Percentiles rank a stretch among this genome's conserved stretches.
These are phyloP conservation scores for Ceratosolen solmsi DNA, from an alignment of 1,140 invertebrate genomes.

Conservation along the genomic window DNA sequence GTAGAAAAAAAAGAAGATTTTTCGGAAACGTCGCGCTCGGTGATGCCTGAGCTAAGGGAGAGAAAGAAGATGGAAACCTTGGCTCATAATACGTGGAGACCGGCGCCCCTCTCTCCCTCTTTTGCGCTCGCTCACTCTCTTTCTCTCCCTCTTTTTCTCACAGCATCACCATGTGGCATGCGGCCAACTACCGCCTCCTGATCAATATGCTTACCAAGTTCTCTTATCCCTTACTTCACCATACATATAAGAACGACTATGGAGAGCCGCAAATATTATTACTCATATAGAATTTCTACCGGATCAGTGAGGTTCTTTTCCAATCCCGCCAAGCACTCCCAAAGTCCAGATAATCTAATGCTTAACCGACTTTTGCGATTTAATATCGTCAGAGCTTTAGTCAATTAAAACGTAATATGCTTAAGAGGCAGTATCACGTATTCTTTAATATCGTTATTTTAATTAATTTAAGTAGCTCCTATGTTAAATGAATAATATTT, in stretches of 20 bases:
- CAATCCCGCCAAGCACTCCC: neutral
- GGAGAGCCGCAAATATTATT: slow-evolving; percentile 50
- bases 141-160: slow-evolving; percentile 39
- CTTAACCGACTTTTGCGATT: neutral
- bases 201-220: slow-evolving; percentile 72
- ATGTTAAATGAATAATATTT: too few relatives aligned
- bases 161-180: slow-evolving; percentile 74
- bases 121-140: slow-evolving; percentile 1
- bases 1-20: slow-evolving; percentile 51
- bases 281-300: slow-evolving; percentile 27
- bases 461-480: too few relatives aligned
- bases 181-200: slow-evolving; percentile 73
- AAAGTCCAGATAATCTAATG: neutral
- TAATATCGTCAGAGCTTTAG: neutral
- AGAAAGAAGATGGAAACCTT: slow-evolving; percentile 70
- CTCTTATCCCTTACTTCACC: slow-evolving; percentile 32
- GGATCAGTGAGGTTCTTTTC: neutral
- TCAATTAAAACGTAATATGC: neutral
- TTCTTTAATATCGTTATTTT: too few relatives aligned
- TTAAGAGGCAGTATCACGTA: too few relatives aligned
- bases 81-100: slow-evolving; percentile 72
- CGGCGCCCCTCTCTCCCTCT: slow-evolving; percentile 65
- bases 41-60: slow-evolving; percentile 56
- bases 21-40: slow-evolving; percentile 56
- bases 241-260: slow-evolving; percentile 23